Conservation (phyloP, 2,113 vertebrate species). For the Carollia perspicillata region DNA sequence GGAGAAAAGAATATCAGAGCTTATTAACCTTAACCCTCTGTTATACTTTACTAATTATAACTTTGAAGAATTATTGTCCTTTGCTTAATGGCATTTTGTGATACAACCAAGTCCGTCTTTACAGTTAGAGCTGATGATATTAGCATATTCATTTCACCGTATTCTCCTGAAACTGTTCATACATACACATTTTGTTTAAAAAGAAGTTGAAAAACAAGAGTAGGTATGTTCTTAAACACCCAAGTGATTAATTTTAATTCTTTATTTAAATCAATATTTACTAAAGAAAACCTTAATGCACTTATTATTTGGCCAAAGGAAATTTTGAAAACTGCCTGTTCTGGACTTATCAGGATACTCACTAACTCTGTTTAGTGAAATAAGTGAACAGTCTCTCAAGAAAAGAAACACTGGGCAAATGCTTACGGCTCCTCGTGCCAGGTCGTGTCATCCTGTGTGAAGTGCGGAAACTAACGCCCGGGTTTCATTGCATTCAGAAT, state of each 20-base stretch:
- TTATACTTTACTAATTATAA: slow-evolving; percentile 15
- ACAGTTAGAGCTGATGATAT: slow-evolving; percentile 5
- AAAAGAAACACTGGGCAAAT: slow-evolving; percentile 26
- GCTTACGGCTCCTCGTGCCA: too few species aligned
- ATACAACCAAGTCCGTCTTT: background rate
- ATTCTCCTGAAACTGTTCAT: slow-evolving; percentile 21
- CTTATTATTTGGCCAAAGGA: background rate
- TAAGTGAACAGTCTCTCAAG: background rate
- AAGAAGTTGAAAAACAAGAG: slow-evolving; percentile 4
- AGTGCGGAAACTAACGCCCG: background rate
- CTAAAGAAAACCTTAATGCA: background rate
- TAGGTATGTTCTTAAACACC: background rate
- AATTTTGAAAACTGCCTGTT: slow-evolving; percentile 22
- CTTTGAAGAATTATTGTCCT: background rate
- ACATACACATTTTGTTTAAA: background rate
- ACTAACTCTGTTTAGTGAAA: background rate
- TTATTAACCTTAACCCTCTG: background rate
- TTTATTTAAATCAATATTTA: slow-evolving; percentile 29
- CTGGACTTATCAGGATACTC: background rate
- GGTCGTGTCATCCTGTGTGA: background rate
- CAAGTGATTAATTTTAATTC: slow-evolving; percentile 12
- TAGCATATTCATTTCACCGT: background rate
- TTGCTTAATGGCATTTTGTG: background rate
- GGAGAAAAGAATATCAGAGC: background rate
- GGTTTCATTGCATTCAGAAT: background rate